phyloP scores from a whole-genome alignment of 2,888 invertebrate genomes.

The Phalangium opilio region DNA sequence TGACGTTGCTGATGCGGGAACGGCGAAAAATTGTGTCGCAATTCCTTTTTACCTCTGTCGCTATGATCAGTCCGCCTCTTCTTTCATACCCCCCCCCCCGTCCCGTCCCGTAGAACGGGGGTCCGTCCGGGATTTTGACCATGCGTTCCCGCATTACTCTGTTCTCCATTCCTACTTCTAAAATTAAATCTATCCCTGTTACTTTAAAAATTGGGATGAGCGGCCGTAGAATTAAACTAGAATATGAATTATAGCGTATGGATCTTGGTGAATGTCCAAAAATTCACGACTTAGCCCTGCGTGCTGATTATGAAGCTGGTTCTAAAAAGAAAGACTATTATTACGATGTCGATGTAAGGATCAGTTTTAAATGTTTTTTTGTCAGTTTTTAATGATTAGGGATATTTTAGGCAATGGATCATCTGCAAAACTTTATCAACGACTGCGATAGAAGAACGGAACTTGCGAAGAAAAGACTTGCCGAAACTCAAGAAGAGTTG shows the following conservation, averaged over 20 bases:
- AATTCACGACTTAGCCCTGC: constrained; percentile 94
- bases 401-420: constrained; percentile 74
- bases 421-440: constrained; percentile 84
- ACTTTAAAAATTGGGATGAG: no score
- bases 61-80: no score
- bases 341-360: constrained; percentile 94
- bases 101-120: no score
- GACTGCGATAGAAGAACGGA: constrained; percentile 95
- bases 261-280: constrained; percentile 97
- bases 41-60: no score
- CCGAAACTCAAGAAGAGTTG: constrained; percentile 93
- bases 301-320: constrained; percentile 95
- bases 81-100: no score
- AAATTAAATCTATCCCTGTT: no score
- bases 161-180: no score
- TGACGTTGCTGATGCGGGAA: no score
- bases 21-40: no score
- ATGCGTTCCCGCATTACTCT: no score
- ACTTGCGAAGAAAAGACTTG: constrained; percentile 79
- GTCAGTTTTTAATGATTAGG: background rate
- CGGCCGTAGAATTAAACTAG: no score
- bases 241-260: constrained; percentile 81
- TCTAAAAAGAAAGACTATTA: constrained; percentile 84
- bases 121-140: no score
- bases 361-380: background rate